Conservation (phyloP, 2,888 invertebrate genomes). For the Latrodectus elegans region DNA sequence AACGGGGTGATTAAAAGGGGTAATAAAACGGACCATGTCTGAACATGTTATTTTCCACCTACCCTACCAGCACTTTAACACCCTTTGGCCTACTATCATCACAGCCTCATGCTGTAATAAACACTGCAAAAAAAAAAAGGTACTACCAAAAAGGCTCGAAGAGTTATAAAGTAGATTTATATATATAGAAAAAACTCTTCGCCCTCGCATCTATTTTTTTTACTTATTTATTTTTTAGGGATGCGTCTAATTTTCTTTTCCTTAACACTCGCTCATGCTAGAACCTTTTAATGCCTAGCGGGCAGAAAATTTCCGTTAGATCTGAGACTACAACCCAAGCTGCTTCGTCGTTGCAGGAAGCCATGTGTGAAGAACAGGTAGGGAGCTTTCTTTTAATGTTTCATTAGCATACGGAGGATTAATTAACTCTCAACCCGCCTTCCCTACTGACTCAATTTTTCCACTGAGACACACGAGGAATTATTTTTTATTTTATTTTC, state of each 20-base stretch:
- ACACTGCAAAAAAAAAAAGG: slow-evolving; percentile 9
- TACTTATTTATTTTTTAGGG: slow-evolving; percentile 32
- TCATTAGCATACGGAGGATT: slow-evolving; percentile 37
- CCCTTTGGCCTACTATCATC: slow-evolving; percentile 25
- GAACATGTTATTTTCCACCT: slow-evolving; percentile 52
- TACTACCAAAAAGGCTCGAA: slow-evolving; percentile 22
- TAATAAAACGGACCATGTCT: slow-evolving; percentile 58
- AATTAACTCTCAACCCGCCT: background rate
- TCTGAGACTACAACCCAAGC: slow-evolving; percentile 24
- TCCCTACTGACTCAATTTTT: background rate
- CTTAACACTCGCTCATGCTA: slow-evolving; percentile 48
- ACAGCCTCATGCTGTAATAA: slow-evolving; percentile 44
- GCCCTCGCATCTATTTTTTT: slow-evolving; percentile 28
- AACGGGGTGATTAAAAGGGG: slow-evolving; percentile 64
- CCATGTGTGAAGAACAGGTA: slow-evolving; percentile 53
- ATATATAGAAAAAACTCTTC: slow-evolving; percentile 41
- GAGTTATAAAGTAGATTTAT: slow-evolving; percentile 66
- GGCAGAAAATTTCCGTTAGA: slow-evolving; percentile 55
- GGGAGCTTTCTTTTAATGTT: slow-evolving; percentile 50
- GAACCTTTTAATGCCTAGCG: slow-evolving; percentile 67
- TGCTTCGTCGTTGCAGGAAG: slow-evolving; percentile 30
- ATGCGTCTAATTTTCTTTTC: slow-evolving; percentile 67
- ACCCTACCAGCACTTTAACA: slow-evolving; percentile 58
- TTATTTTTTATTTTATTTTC: too few relatives aligned
- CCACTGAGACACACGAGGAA: too few relatives aligned